Base-by-base conservation (phyloP, 2,113 vertebrate genomes). In the Pygoscelis antarcticus region DNA sequence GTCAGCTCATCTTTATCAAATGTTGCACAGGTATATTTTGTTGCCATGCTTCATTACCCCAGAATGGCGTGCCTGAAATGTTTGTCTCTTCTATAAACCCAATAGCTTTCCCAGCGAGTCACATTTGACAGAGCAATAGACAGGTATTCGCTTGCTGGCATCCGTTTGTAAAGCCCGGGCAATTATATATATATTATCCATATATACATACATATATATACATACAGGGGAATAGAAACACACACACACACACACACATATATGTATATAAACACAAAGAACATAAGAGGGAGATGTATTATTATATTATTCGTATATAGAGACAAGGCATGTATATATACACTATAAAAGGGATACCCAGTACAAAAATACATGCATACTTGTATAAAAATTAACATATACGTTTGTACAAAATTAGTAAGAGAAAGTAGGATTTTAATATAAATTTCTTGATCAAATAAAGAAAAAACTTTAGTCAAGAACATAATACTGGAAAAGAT, bases 1-100 rank as follows among this genome's bases (percentile, higher is more conserved):
- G 99, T 99, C 99, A 99, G 99, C 99, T 99, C 99, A 99, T 99
- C 99, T 99, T 99, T 99, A 99, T 99, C 99, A 99, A 99, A 99
- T 99, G 99, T 99, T 99, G 99, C 99, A 98, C 99, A 99, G 99
- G 99, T 99, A 99, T 99, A 99, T 99, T 99, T 99, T 99, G 98
- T 98, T 98, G 99, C 99, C 99, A 99, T 99, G 99, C 99, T 99
- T 99, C 99, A 99, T 99, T 99, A 99, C 99, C 99, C 98, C 98
- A 98, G 99, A 99, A 99, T 99, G 99, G 99, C 98, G 98, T 98
- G 98, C 98, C 99, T 99, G 99, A 99, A 99, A 99, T 99, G 99
- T 99, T 99, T 99, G 99, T 99, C 99, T 99, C 99, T 98, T 98
- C 99, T 98, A 98, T 97, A 98, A 98, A 98, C 98, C 98, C 98